Evolutionary conservation across 2,113 vertebrate species (phyloP).

Genomic region (Nansenia antarctica): DNA sequence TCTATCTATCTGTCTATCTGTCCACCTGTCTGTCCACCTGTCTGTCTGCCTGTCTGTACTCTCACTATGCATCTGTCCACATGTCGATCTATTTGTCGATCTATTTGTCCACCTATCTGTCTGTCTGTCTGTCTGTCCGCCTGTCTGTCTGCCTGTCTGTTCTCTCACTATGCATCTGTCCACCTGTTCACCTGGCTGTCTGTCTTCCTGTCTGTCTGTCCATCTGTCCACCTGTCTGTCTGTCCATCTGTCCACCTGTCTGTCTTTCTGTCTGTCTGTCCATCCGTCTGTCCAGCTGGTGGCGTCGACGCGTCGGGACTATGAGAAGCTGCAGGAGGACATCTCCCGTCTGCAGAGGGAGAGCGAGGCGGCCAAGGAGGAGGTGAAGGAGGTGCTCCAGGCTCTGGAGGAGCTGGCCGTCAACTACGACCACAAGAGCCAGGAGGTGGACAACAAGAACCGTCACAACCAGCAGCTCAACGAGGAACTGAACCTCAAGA

Average conservation of each 20-base stretch:
- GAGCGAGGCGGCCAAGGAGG: slow-evolving; percentile 90
- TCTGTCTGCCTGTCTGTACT: too few relatives aligned
- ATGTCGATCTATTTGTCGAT: too few relatives aligned
- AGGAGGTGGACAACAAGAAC: slow-evolving; percentile 84
- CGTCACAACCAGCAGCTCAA: slow-evolving; percentile 81
- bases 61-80: too few relatives aligned
- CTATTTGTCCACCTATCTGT: neutral
- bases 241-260: neutral
- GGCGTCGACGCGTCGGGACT: slow-evolving; percentile 87
- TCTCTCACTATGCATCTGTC: neutral
- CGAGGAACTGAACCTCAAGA: slow-evolving; percentile 88
- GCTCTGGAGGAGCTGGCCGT: slow-evolving; percentile 93
- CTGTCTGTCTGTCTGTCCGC: neutral
- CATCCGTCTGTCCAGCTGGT: slow-evolving; percentile 80
- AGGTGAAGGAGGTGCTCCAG: slow-evolving; percentile 88
- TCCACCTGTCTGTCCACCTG: too few relatives aligned
- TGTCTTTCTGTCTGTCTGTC: neutral
- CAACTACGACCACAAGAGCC: slow-evolving; percentile 94
- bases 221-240: neutral
- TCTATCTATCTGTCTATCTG: too few relatives aligned
- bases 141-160: neutral
- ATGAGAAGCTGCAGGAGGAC: slow-evolving; percentile 92
- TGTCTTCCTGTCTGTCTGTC: neutral
- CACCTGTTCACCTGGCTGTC: neutral
- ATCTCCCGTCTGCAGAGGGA: slow-evolving; percentile 89